A percentile compares a stretch with the other conserved stretches of the same genome.
phyloP scores from a whole-genome alignment of 2,797 vertebrate genomes.

The Sciaenops ocellatus region DNA sequence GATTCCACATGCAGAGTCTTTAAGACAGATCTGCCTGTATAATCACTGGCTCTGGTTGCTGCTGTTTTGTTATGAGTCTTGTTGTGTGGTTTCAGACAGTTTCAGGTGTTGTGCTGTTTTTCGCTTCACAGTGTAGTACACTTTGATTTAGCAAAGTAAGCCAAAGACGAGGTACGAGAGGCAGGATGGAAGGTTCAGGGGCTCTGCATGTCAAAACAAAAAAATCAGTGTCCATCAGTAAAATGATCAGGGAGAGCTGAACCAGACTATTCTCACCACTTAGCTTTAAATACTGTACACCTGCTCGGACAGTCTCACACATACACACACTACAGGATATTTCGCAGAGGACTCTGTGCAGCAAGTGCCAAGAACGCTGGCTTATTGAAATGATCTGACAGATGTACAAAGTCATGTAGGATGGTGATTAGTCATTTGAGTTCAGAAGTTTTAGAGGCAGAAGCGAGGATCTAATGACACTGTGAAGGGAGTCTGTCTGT shows the following conservation, averaged over 20 bases:
- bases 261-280: constrained; percentile 47
- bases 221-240: constrained; percentile 28
- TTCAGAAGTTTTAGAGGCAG: not conserved
- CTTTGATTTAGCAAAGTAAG: constrained; percentile 54
- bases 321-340: constrained; percentile 15
- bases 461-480: not conserved
- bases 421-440: not conserved
- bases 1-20: constrained; percentile 34
- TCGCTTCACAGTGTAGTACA: constrained; percentile 48
- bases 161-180: constrained; percentile 31
- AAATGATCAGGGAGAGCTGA: constrained; percentile 67
- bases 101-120: constrained; percentile 62
- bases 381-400: constrained; percentile 22
- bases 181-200: constrained; percentile 39
- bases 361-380: constrained; percentile 35
- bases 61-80: constrained; percentile 58
- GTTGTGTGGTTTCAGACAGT: constrained; percentile 64
- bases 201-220: constrained; percentile 51
- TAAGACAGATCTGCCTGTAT: constrained; percentile 45
- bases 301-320: constrained; percentile 47
- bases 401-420: not conserved
- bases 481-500: constrained; percentile 9
- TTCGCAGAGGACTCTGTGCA: constrained; percentile 41
- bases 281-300: constrained; percentile 60
- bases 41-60: constrained; percentile 54